Evolutionary conservation across 2,797 vertebrate genomes (phyloP), one percentile per base, ranked within the genome.

Genomic region (Chelonia mydas): DNA sequence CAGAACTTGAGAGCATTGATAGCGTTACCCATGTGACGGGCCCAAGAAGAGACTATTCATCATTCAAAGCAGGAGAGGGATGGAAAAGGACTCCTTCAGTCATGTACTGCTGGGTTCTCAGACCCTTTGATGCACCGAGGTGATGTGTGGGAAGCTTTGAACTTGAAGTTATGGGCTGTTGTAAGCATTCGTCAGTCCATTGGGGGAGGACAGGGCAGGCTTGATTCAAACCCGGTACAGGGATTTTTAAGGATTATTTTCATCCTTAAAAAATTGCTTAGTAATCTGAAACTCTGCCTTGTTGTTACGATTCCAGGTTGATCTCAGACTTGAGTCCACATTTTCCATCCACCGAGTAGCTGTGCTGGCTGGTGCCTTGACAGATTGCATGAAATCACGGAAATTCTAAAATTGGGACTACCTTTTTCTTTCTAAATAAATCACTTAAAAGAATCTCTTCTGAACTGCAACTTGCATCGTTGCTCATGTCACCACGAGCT

Each of bases 1-100:
- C 2, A 51, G 53, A 27, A 15, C 51, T 87, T n/a, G 49, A 19
- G 81, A 88, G 77, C 28, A 78, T 55, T 49, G 0, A 16, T 54
- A 1, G 3, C 5, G 49, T 49, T 45, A 72, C 49, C 7, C 0
- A 0, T 23, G 1, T 27, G 65, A 27, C 15, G 81, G 5, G 11
- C 11, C 37, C 85, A 11, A 27, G 77, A 37, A 31, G 28, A 17
- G 54, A 6, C 31, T 77, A 0, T 25, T 84, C 47, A 0, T 1
- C 8, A 1, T 51, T 61, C 49, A 45, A 19, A 21, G 65, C 27
- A n/a, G 23, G 37, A 51, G 37, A 49, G n/a, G 83, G 41, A 83
- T 12, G 54, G 49, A 37, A 45, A 91, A 83, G 61, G 16, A 74
- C 28, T 88, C 25, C 2, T n/a, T 47, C 54, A 31, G 5, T 1